Evolutionary conservation across 2,888 invertebrate species (phyloP).

Genomic region (Cheilosia impressa): DNA sequence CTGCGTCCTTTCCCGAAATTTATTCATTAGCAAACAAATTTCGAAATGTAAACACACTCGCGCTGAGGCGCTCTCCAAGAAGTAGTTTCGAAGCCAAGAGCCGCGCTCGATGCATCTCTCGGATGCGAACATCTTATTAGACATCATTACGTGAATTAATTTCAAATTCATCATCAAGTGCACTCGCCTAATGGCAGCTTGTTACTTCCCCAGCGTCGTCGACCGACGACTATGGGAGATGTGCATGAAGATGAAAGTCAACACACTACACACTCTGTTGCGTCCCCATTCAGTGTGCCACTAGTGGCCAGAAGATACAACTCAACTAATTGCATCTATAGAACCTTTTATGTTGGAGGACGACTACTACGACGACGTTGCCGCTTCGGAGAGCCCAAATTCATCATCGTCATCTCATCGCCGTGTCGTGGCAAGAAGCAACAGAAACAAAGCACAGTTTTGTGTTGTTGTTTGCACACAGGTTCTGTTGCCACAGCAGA

Average conservation of each 20-base stretch:
- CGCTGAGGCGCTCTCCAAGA: neutral
- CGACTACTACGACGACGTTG: slow-evolving; percentile 1
- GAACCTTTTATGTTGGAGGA: slow-evolving; percentile 35
- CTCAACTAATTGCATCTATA: slow-evolving; percentile 66
- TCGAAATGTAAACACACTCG: slow-evolving; percentile 65
- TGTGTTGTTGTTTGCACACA: slow-evolving; percentile 53
- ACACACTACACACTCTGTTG: slow-evolving; percentile 32
- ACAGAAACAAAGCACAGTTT: slow-evolving; percentile 39
- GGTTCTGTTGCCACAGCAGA: slow-evolving; percentile 47
- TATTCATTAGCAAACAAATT: slow-evolving; percentile 75
- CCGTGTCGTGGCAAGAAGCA: slow-evolving; percentile 7
- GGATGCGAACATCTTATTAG: slow-evolving; percentile 71
- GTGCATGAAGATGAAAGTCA: slow-evolving; percentile 69
- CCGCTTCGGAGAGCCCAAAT: slow-evolving; percentile 30
- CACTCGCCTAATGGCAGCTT: slow-evolving; percentile 65
- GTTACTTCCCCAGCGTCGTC: slow-evolving; percentile 51
- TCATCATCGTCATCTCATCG: slow-evolving; percentile 58
- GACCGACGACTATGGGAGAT: slow-evolving; percentile 28
- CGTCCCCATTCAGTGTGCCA: slow-evolving; percentile 4
- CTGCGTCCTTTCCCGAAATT: slow-evolving; percentile 51
- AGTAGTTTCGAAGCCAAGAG: neutral
- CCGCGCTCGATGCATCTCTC: slow-evolving; percentile 25
- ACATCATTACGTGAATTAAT: slow-evolving; percentile 74
- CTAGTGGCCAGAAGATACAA: slow-evolving; percentile 65
- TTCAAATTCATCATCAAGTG: slow-evolving; percentile 70